Evolutionary conservation across 2,888 invertebrate species (phyloP).

Genomic region (Lasioglossum leucozonium): DNA sequence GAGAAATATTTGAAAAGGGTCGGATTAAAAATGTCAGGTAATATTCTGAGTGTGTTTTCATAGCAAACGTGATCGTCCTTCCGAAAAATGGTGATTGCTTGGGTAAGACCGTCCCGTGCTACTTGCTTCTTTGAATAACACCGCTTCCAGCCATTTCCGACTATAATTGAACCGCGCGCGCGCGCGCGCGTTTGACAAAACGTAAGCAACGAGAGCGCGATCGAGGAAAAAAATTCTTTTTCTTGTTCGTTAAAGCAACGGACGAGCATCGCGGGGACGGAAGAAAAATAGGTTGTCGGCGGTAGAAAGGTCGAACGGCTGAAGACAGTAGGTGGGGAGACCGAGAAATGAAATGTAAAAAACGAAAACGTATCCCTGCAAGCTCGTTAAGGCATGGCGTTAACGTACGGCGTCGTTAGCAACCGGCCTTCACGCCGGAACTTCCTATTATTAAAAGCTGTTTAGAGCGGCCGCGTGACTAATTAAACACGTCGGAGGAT

Average conservation of each 20-base stretch:
- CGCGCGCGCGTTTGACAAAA: background rate
- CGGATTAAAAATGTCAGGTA: background rate
- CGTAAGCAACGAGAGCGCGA: background rate
- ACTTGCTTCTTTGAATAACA: background rate
- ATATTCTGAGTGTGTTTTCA: background rate
- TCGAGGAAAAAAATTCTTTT: conserved; percentile 63
- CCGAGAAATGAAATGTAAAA: conserved; percentile 64
- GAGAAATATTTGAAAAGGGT: background rate
- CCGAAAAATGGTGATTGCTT: background rate
- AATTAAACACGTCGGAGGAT: conserved; percentile 74
- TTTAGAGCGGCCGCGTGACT: conserved; percentile 73
- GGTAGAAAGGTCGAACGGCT: conserved; percentile 54
- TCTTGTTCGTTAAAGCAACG: conserved; percentile 70
- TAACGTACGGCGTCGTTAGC: conserved; percentile 81
- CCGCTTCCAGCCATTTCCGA: background rate
- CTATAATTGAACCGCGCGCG: background rate
- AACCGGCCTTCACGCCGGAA: conserved; percentile 68
- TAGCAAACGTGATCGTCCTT: background rate
- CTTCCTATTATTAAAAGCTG: conserved; percentile 79
- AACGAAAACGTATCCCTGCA: conserved; percentile 67
- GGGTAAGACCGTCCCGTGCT: background rate
- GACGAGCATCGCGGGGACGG: conserved; percentile 27
- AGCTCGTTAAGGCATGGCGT: conserved; percentile 80
- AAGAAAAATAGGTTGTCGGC: conserved; percentile 55
- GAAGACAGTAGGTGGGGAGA: conserved; percentile 19